Evolutionary conservation across 2,888 invertebrate species (phyloP).

Genomic region (Drosophila mulleri): DNA sequence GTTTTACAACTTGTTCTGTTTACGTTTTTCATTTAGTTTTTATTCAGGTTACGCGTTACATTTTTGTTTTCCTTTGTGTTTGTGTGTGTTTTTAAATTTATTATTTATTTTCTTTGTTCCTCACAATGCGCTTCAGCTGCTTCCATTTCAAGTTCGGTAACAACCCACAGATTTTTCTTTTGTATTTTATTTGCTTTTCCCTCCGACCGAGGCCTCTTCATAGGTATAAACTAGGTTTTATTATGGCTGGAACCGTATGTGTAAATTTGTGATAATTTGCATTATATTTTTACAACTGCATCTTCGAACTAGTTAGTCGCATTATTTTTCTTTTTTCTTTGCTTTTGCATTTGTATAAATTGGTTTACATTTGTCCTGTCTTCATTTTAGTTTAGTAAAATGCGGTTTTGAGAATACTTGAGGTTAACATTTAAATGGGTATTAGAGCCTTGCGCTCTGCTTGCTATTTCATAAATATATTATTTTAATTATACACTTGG

Average conservation of each 20-base stretch:
- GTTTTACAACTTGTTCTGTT: conserved; percentile 37
- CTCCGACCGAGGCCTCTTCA: conserved; percentile 46
- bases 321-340: conserved; percentile 1
- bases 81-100: conserved; percentile 9
- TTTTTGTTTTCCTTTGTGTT: conserved; percentile 50
- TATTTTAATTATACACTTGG: conserved; percentile 50
- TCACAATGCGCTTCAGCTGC: conserved; percentile 54
- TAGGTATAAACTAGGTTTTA: conserved; percentile 41
- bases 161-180: conserved; percentile 53
- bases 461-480: conserved; percentile 62
- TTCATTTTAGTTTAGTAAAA: conserved; percentile 67
- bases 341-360: conserved; percentile 2
- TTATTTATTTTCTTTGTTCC: conserved; percentile 33
- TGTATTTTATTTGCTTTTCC: conserved; percentile 55
- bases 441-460: conserved; percentile 55
- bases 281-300: conserved; percentile 22
- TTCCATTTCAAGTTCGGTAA: conserved; percentile 47
- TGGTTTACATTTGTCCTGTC: conserved; percentile 37
- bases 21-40: conserved; percentile 50
- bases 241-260: conserved; percentile 58
- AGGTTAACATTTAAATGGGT: conserved; percentile 74
- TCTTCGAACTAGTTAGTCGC: conserved; percentile 36
- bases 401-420: conserved; percentile 77
- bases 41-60: conserved; percentile 71
- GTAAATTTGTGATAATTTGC: conserved; percentile 31